These are phyloP conservation scores for Chouioia cunea DNA, from an alignment of 2,888 invertebrate genomes.

Conservation along the genomic window DNA sequence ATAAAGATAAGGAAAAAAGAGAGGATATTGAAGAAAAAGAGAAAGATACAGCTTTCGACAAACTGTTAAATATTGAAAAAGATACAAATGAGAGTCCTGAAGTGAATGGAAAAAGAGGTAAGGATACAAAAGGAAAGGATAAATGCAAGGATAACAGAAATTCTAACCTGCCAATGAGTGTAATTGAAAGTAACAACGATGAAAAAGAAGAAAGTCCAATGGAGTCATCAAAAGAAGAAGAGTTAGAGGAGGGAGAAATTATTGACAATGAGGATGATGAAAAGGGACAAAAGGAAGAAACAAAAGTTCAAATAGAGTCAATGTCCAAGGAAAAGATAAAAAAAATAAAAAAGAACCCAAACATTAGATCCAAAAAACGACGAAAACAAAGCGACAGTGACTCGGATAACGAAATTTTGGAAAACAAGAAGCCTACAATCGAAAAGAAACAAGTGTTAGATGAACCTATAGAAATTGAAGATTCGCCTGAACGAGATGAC, in stretches of 20 bases:
- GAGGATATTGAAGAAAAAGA: slow-evolving; percentile 18
- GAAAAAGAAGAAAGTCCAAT: slow-evolving; percentile 17
- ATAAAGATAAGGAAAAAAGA: slow-evolving; percentile 25
- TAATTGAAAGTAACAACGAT: slow-evolving; percentile 34
- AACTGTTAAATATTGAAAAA: neutral
- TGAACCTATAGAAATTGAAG: slow-evolving; percentile 34
- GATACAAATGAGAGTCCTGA: neutral
- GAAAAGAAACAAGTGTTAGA: slow-evolving; percentile 8
- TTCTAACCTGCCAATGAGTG: slow-evolving; percentile 30
- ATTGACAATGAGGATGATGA: slow-evolving; percentile 41
- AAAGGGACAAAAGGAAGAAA: slow-evolving; percentile 6
- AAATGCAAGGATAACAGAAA: slow-evolving; percentile 15
- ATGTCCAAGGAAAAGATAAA: slow-evolving; percentile 29
- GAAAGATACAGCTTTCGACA: slow-evolving; percentile 18
- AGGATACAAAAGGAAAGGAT: slow-evolving; percentile 27
- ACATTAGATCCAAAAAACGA: slow-evolving; percentile 30
- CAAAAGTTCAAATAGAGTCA: slow-evolving; percentile 2
- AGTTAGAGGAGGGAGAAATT: slow-evolving; percentile 48
- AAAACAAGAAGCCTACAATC: too few relatives aligned
- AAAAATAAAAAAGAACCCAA: slow-evolving; percentile 43
- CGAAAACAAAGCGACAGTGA: slow-evolving; percentile 26
- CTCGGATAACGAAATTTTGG: too few relatives aligned
- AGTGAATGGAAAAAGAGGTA: slow-evolving; percentile 18
- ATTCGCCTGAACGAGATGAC: slow-evolving; percentile 33
- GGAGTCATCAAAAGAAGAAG: slow-evolving; percentile 30